Evolutionary conservation across 2,888 invertebrate genomes (phyloP).

Genomic region (Cataglyphis livida): DNA sequence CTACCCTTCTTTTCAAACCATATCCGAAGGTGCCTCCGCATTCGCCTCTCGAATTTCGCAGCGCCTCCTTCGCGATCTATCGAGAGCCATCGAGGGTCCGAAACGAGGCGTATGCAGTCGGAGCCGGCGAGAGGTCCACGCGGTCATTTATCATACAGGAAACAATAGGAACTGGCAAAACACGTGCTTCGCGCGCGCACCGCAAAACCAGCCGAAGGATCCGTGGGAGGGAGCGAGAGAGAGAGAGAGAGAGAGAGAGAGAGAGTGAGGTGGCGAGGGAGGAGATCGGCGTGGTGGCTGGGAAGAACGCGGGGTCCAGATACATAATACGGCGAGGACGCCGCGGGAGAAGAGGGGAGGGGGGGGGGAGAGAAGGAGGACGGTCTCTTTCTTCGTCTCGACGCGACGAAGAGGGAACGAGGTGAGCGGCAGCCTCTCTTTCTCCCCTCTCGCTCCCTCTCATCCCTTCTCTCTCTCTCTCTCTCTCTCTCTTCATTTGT

Average conservation of each 20-base stretch:
- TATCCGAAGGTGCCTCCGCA: slow-evolving; percentile 25
- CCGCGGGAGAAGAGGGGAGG: slow-evolving; percentile 61
- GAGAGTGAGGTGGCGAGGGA: slow-evolving; percentile 49
- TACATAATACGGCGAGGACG: slow-evolving; percentile 77
- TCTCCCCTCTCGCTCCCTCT: background rate
- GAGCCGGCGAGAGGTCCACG: slow-evolving; percentile 58
- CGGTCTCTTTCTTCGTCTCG: slow-evolving; percentile 47
- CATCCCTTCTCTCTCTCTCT: background rate
- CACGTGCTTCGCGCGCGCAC: slow-evolving; percentile 85
- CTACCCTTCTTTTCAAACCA: background rate
- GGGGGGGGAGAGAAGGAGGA: slow-evolving; percentile 42
- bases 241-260: too few species aligned
- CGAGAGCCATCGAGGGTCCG: slow-evolving; percentile 54
- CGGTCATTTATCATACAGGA: slow-evolving; percentile 84
- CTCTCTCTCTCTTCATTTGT: slow-evolving; percentile 81
- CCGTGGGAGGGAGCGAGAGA: slow-evolving; percentile 58
- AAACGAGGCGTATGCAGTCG: slow-evolving; percentile 64
- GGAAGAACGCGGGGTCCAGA: slow-evolving; percentile 72
- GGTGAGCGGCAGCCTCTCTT: slow-evolving; percentile 44
- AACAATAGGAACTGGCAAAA: slow-evolving; percentile 86
- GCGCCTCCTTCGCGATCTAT: slow-evolving; percentile 53
- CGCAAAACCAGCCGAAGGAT: slow-evolving; percentile 78
- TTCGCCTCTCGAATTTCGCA: slow-evolving; percentile 45
- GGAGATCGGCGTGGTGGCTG: slow-evolving; percentile 55
- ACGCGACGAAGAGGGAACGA: slow-evolving; percentile 13